Evolutionary conservation across 2,888 invertebrate genomes (phyloP), one percentile per base, ranked within the genome.

Genomic region (Timandra comae): DNA sequence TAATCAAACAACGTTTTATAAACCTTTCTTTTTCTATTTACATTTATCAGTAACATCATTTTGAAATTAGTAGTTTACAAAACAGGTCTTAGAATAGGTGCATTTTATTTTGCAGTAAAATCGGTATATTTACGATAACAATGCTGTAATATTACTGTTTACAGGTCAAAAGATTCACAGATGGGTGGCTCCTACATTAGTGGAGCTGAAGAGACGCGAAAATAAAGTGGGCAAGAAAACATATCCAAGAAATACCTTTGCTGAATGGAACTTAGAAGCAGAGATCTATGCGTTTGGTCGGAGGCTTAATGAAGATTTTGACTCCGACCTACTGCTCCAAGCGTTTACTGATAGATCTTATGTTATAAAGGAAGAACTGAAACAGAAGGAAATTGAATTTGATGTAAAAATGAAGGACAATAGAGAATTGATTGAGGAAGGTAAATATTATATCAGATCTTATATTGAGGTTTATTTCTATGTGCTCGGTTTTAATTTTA

Each of bases 281-380:
- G 97, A 98, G 79, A 44, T 98, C 2, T 97, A 87, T 78, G 94
- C 97, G 0, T 98, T 98, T 84, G 92, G 92, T 6, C 91, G 92
- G 59, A 87, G 98, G 12, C 78, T 98, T 8, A 90, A 91, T 12
- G 98, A 98, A 81, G 88, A 93, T 3, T 95, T 98, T 58, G 87
- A 94, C 38, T 74, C 87, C 0, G 81, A 88, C 10, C 67, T 92
- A 8, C 72, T 98, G 13, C 87, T 91, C 33, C 88, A 88, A 56
- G 96, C 97, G 1, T 91, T 98, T 37, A 92, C 91, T 23, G 91
- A 95, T 58, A 87, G 89, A 49, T 93, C 95, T 0, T 97, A 93
- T 65, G 87, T 94, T 2, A 86, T 90, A 16, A 79, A 89, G 59
- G 93, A 96, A 67, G 89, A 89, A 64, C 74, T 88, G 52, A 90